These are phyloP conservation scores for Trachelipus rathkii DNA, from an alignment of 1,140 invertebrate genomes.

Conservation along the genomic window DNA sequence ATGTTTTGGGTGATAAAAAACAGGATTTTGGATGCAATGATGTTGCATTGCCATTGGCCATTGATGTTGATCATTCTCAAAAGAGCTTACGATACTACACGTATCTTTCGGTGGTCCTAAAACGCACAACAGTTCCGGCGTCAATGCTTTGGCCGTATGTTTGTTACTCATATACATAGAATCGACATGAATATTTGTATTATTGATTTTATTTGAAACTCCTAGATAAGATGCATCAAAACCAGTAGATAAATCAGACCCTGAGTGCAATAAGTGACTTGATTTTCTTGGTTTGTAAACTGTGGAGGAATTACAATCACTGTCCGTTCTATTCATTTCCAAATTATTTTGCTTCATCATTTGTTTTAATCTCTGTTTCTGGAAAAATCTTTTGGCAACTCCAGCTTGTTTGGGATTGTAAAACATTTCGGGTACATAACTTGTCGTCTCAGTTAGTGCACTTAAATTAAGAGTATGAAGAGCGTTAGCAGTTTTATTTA, in stretches of 20 bases:
- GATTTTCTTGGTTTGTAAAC: slow-evolving; percentile 57
- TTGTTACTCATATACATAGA: slow-evolving; percentile 45
- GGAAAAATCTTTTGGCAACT: slow-evolving; percentile 84
- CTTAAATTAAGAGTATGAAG: slow-evolving; percentile 45
- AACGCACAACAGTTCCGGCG: slow-evolving; percentile 41
- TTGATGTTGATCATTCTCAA: slow-evolving; percentile 5
- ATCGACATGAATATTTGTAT: slow-evolving; percentile 70
- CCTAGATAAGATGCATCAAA: slow-evolving; percentile 40
- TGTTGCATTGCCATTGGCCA: neutral
- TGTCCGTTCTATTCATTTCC: slow-evolving; percentile 61
- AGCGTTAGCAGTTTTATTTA: slow-evolving; percentile 32
- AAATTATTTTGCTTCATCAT: slow-evolving; percentile 66
- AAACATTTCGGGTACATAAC: slow-evolving; percentile 65
- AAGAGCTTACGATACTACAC: slow-evolving; percentile 6
- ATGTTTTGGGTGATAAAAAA: neutral
- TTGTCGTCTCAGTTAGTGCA: slow-evolving; percentile 49
- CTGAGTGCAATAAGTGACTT: slow-evolving; percentile 55
- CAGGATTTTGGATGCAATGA: neutral
- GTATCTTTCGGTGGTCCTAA: slow-evolving; percentile 33
- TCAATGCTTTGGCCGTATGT: slow-evolving; percentile 39
- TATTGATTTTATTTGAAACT: slow-evolving; percentile 62
- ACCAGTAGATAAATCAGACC: slow-evolving; percentile 55
- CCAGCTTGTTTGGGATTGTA: slow-evolving; percentile 90
- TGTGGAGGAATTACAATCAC: slow-evolving; percentile 53
- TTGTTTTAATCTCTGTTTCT: slow-evolving; percentile 73